Evolutionary conservation across 2,888 invertebrate genomes (phyloP).

Genomic region (Laothoe populi): DNA sequence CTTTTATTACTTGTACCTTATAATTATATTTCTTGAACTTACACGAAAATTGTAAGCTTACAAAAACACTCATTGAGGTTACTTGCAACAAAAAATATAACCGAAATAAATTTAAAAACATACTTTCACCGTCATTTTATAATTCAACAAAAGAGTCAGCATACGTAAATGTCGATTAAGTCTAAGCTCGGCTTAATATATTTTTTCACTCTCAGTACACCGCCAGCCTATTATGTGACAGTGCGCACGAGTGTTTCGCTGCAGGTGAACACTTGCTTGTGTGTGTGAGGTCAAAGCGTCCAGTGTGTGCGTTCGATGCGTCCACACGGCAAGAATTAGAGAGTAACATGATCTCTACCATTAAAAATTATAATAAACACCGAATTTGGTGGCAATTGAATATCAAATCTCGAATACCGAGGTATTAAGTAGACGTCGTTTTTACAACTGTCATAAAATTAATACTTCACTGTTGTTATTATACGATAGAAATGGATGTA

Average conservation of each 20-base stretch:
- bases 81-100: too few relatives aligned
- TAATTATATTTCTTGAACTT: too few relatives aligned
- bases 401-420: conserved; percentile 20
- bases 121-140: too few relatives aligned
- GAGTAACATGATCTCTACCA: conserved; percentile 24
- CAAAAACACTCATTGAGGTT: too few relatives aligned
- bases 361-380: conserved; percentile 25
- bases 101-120: too few relatives aligned
- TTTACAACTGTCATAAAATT: conserved; percentile 19
- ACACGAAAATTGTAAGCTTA: too few relatives aligned
- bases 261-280: conserved; percentile 70
- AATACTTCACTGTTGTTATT: conserved; percentile 24
- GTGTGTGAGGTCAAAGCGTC: conserved; percentile 76
- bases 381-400: conserved; percentile 22
- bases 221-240: conserved; percentile 64
- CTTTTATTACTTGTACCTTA: too few relatives aligned
- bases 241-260: conserved; percentile 76
- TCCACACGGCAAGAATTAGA: conserved; percentile 27
- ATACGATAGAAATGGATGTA: conserved; percentile 11
- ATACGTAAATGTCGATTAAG: too few relatives aligned
- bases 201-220: conserved; percentile 38
- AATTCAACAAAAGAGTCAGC: too few relatives aligned
- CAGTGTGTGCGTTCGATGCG: conserved; percentile 51
- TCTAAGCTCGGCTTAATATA: background rate
- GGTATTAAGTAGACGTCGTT: conserved; percentile 8